Evolutionary conservation across 2,797 vertebrate species (phyloP), one percentile per base, ranked within the genome.

Genomic region (Sciaenops ocellatus): DNA sequence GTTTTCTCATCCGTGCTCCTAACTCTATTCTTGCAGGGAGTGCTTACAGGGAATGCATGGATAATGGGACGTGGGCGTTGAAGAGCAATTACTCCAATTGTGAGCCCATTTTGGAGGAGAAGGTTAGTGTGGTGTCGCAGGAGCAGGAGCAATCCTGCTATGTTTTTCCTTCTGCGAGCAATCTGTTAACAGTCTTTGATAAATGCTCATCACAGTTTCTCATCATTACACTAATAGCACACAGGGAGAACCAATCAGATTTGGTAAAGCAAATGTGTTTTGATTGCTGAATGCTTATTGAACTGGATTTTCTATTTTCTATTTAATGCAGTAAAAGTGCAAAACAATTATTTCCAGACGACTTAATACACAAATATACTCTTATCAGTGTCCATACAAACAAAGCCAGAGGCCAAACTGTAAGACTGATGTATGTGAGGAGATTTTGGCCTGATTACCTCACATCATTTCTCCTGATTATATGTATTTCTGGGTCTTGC

Each of bases 11-110:
- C 30, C 1, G 0, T 52, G 22, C 47, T 69, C 15, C 6, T 30
- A 9, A 46, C 26, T 86, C 41, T 82, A 80, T 17, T 83, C 90
- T 93, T 91, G 28, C 86, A 99, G 98, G 97, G 90, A 98, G 95
- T 44, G 97, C 96, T 56, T 98, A 97, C 92, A 96, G 98, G 82
- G 97, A 98, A 89, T 99, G 98, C 88, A 93, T 97, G 91, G 97
- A 96, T 79, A 99, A 99, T 34, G 98, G 98, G n/a, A 99, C 97
- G 0, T 99, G 98, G 98, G 97, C 98, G 47, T 88, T 96, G 61
- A 97, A 95, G 93, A 97, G 97, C 91, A 98, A 99, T 95, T 99
- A 99, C 91, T 98, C 98, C 22, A 96, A 96, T 83, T 99, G 98
- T 1, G 96, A 98, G 71, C 97, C 98, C 66, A 99, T 99, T 93